Percentiles rank a stretch among this genome's conserved stretches.
phyloP scores from a whole-genome alignment of 23 tunicate genomes.

The Oikopleura dioica region DNA sequence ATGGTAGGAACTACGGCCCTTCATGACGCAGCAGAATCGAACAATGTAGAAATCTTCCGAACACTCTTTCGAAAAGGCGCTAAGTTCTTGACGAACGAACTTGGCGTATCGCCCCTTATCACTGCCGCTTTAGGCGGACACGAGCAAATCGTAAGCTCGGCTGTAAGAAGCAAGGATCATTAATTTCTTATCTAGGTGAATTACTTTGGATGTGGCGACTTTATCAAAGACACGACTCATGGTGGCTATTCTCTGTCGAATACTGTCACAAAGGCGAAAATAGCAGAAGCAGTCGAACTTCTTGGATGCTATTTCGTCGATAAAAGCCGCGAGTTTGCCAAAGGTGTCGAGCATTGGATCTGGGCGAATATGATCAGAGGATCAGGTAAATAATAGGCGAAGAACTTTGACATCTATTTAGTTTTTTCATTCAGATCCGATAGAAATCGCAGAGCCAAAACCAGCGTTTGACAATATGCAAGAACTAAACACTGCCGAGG shows the following conservation, averaged over 20 bases:
- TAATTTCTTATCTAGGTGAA: neutral
- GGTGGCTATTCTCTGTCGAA: neutral
- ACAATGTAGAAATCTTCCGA: neutral
- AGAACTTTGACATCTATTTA: too few species aligned
- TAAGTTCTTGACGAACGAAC: neutral
- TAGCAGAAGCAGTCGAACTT: constrained; percentile 8
- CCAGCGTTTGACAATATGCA: neutral
- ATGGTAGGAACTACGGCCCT: neutral
- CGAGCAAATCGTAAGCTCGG: neutral
- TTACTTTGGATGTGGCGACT: neutral
- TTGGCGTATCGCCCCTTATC: neutral
- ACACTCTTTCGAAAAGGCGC: neutral
- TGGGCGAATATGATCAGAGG: constrained; percentile 3
- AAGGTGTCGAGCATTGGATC: neutral
- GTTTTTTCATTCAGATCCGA: too few species aligned
- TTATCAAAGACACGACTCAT: neutral
- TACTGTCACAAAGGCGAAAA: neutral
- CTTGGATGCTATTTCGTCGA: neutral
- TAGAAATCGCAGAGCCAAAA: too few species aligned
- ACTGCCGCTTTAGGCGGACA: constrained; percentile 12
- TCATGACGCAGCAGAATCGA: constrained; percentile 6
- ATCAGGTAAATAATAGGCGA: neutral
- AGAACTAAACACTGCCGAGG: neutral
- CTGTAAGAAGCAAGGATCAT: neutral
- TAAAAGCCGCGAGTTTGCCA: constrained; percentile 1